Evolutionary conservation across 2,797 vertebrate species (phyloP).

Genomic region (Smutsia temminckii): DNA sequence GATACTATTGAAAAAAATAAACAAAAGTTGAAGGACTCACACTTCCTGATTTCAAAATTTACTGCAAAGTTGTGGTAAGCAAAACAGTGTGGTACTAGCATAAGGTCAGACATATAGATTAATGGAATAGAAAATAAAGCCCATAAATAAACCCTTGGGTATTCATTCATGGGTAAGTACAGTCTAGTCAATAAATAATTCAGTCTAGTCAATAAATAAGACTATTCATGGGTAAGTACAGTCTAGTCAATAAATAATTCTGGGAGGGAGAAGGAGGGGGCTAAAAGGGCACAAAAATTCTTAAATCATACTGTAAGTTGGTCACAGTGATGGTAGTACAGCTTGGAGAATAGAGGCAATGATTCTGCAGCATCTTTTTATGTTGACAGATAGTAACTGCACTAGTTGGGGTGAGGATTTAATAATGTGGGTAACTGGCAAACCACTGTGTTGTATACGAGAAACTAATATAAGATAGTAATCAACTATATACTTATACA

Average conservation of each 20-base stretch:
- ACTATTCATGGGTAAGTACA: not conserved
- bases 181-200: not conserved
- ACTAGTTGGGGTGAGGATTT: too few relatives aligned
- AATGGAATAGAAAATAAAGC: not conserved
- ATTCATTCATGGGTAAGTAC: not conserved
- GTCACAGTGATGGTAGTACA: too few relatives aligned
- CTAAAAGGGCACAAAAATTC: not conserved
- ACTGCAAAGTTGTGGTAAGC: not conserved
- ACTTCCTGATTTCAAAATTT: not conserved
- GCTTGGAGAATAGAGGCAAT: too few relatives aligned
- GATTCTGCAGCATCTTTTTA: too few relatives aligned
- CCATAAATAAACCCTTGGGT: not conserved
- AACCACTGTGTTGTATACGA: too few relatives aligned
- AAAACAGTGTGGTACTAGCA: not conserved
- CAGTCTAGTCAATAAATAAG: not conserved
- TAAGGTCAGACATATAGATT: not conserved
- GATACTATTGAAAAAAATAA: not conserved
- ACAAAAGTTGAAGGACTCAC: not conserved
- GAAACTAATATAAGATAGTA: too few relatives aligned
- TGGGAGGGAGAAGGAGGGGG: not conserved
- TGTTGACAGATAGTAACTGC: too few relatives aligned
- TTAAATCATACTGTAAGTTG: too few relatives aligned
- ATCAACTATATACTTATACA: not conserved
- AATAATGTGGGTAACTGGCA: too few relatives aligned
- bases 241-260: not conserved